Conservation (phyloP, 2,797 vertebrate genomes). For the Galaxias olidus region DNA sequence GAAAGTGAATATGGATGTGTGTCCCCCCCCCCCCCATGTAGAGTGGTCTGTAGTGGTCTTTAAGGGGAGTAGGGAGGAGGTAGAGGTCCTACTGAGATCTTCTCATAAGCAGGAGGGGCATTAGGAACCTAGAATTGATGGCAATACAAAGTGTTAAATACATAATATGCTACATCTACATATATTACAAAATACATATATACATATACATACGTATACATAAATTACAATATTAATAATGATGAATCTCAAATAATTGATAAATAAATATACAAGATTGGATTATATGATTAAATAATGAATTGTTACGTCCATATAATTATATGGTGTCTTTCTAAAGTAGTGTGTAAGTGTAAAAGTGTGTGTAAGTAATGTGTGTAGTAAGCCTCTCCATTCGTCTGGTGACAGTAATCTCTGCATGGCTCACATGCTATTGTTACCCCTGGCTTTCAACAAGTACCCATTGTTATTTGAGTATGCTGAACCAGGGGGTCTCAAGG, state of each 20-base stretch:
- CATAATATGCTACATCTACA: too few species aligned
- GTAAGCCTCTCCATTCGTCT: slow-evolving; percentile 44
- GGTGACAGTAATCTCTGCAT: slow-evolving; percentile 62
- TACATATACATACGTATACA: too few species aligned
- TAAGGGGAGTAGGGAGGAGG: slow-evolving; percentile 91
- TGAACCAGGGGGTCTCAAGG: too few species aligned
- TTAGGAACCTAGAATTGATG: slow-evolving; percentile 80
- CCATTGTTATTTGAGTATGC: too few species aligned
- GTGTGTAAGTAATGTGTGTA: slow-evolving; percentile 7
- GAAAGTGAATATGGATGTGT: slow-evolving; percentile 23
- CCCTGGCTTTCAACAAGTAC: not conserved
- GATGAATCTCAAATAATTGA: too few species aligned
- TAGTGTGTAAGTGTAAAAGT: too few species aligned
- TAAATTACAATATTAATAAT: too few species aligned
- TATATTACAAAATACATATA: too few species aligned
- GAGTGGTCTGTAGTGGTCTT: slow-evolving; percentile 41
- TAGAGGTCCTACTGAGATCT: slow-evolving; percentile 74
- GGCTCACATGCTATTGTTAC: slow-evolving; percentile 48
- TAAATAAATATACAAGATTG: too few species aligned
- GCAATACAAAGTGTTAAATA: not conserved
- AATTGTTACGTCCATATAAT: too few species aligned
- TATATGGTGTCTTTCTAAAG: too few species aligned
- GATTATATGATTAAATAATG: too few species aligned
- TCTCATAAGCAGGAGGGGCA: slow-evolving; percentile 92
- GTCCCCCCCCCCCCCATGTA: slow-evolving; percentile 28